Evolutionary conservation across 2,888 invertebrate genomes (phyloP), one percentile per base, ranked within the genome.

Genomic region (Stegana nigrithorax): DNA sequence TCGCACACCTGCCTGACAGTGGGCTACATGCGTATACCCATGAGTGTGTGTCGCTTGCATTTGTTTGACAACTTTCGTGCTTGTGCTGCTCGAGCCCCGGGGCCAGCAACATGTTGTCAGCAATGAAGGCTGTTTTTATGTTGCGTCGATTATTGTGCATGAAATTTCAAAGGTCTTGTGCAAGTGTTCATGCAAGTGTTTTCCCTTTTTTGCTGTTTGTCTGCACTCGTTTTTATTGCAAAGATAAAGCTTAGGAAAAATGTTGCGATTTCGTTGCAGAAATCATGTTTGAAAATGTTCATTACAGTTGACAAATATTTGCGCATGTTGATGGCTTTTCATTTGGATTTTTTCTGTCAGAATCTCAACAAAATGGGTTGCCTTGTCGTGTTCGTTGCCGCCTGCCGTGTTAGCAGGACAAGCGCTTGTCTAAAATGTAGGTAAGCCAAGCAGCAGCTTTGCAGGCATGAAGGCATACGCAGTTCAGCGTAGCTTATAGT

Each of bases 241-340:
- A n/a, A n/a, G n/a, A n/a, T n/a, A n/a, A n/a, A n/a, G n/a, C n/a
- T n/a, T n/a, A n/a, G n/a, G n/a, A n/a, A n/a, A n/a, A n/a, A n/a
- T n/a, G n/a, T n/a, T n/a, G n/a, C n/a, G n/a, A n/a, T n/a, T n/a
- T n/a, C n/a, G n/a, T n/a, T n/a, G n/a, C n/a, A n/a, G n/a, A n/a
- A n/a, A n/a, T n/a, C n/a, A n/a, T n/a, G n/a, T n/a, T 36, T 36
- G 36, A 78, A 75, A 76, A 77, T 75, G 75, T 76, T 76, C 75
- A 76, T 76, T 76, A 76, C 75, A 77, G 79, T 77, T 76, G 77
- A 75, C 80, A 76, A 76, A 76, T 79, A 76, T 76, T 76, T 76
- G 68, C 75, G 59, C 63, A 69, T 65, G 68, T 65, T 65, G 64
- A 67, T 67, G 68, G 39, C 14, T 60, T 51, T 47, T 39, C 26